A percentile compares a stretch with the other conserved stretches of the same genome.
Evolutionary conservation across 2,797 vertebrate genomes (phyloP).

Genomic region (Cephalopachus bancanus): DNA sequence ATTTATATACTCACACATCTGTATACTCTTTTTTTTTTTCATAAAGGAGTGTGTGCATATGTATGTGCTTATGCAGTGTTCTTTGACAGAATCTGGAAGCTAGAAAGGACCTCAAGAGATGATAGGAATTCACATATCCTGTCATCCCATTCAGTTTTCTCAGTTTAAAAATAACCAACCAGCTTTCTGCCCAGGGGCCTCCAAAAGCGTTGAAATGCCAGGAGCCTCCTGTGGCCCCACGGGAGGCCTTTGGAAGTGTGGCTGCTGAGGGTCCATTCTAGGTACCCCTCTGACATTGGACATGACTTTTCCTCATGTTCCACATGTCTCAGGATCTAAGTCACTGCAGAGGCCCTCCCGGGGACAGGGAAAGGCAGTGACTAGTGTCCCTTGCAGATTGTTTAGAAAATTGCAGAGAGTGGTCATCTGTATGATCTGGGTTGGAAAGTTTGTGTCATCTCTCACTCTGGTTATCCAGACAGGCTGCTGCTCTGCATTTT

Average conservation of each 20-base stretch:
- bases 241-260: background rate
- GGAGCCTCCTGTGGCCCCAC: background rate
- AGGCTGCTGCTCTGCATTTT: background rate
- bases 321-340: background rate
- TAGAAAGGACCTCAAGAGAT: conserved; percentile 62
- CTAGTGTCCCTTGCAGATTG: background rate
- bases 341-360: background rate
- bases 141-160: conserved; percentile 56
- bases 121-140: conserved; percentile 53
- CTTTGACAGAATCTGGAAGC: conserved; percentile 66
- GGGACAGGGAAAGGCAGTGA: background rate
- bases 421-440: background rate
- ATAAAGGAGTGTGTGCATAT: conserved; percentile 65
- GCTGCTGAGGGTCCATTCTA: background rate
- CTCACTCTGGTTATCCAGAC: background rate
- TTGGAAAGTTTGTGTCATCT: background rate
- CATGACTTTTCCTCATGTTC: background rate
- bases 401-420: background rate
- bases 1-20: conserved; percentile 50
- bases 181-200: conserved; percentile 55
- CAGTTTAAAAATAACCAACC: conserved; percentile 69
- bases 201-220: conserved; percentile 44
- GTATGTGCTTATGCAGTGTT: conserved; percentile 52
- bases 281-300: background rate
- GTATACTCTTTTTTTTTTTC: conserved; percentile 28